phyloP scores from a whole-genome alignment of 2,113 vertebrate species.

The Proteles cristata region DNA sequence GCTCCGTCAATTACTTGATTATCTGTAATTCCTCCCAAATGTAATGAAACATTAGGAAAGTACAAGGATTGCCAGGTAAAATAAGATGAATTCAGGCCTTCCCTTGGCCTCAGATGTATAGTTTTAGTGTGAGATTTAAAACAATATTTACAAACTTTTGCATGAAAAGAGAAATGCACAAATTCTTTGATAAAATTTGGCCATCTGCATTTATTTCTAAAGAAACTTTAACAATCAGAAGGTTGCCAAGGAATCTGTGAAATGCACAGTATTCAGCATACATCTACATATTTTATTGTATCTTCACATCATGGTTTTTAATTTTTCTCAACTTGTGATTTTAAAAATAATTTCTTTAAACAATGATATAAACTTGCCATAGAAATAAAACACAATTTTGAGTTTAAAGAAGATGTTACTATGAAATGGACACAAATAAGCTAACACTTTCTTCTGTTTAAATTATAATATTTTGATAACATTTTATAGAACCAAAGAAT shows the following conservation, averaged over 20 bases:
- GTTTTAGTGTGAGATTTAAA: not conserved
- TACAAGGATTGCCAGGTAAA: conserved; percentile 57
- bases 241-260: conserved; percentile 56
- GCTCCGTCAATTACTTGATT: conserved; percentile 60
- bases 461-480: conserved; percentile 37
- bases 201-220: conserved; percentile 53
- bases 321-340: not conserved
- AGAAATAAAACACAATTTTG: conserved; percentile 48
- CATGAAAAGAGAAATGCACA: conserved; percentile 15
- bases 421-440: conserved; percentile 45
- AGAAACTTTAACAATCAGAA: conserved; percentile 58
- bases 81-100: conserved; percentile 43
- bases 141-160: not conserved
- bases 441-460: conserved; percentile 48
- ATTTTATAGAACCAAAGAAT: conserved; percentile 47
- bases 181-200: conserved; percentile 37
- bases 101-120: not conserved
- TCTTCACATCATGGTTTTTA: not conserved
- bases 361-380: not conserved
- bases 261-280: conserved; percentile 34
- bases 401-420: conserved; percentile 35
- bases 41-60: conserved; percentile 53
- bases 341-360: conserved; percentile 50
- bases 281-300: conserved; percentile 55
- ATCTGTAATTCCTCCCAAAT: conserved; percentile 54